These are phyloP conservation scores for Dallia pectoralis DNA, from an alignment of 2,797 vertebrate genomes.

Conservation along the genomic window DNA sequence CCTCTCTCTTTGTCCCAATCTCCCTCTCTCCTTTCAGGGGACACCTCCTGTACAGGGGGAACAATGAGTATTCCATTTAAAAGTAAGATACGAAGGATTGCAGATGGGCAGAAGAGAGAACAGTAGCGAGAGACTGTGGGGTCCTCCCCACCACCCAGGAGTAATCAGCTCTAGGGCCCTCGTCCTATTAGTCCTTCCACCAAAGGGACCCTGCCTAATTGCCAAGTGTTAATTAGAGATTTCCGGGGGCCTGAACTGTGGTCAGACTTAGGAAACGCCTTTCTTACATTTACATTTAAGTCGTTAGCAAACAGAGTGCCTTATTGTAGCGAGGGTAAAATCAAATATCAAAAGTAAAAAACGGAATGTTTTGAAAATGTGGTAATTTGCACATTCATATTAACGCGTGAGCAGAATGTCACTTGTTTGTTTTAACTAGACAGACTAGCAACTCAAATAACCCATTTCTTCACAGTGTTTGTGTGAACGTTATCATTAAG, in stretches of 20 bases:
- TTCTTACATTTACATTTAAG: no score
- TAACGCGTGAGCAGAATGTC: no score
- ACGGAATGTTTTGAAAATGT: no score
- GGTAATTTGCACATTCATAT: no score
- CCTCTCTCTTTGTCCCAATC: not conserved
- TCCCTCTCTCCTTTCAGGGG: slow-evolving; percentile 1
- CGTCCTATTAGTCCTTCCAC: slow-evolving; percentile 63
- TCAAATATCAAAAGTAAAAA: no score
- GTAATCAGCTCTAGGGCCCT: slow-evolving; percentile 60
- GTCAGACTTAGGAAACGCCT: not conserved
- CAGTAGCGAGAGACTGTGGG: slow-evolving; percentile 37
- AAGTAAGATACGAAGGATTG: slow-evolving; percentile 35
- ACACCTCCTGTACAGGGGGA: slow-evolving; percentile 16
- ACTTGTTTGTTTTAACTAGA: no score
- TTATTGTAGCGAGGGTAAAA: no score
- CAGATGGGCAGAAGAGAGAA: slow-evolving; percentile 26
- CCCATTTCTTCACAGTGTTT: no score
- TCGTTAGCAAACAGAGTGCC: no score
- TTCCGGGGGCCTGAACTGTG: slow-evolving; percentile 36
- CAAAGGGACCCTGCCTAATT: slow-evolving; percentile 69
- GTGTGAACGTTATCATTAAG: no score
- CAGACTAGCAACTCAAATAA: no score
- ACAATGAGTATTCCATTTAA: slow-evolving; percentile 40
- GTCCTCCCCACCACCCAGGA: slow-evolving; percentile 54
- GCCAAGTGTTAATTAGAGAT: slow-evolving; percentile 77